These are phyloP conservation scores for Elaeidobius kamerunicus DNA, from an alignment of 2,888 invertebrate genomes.

Conservation along the genomic window DNA sequence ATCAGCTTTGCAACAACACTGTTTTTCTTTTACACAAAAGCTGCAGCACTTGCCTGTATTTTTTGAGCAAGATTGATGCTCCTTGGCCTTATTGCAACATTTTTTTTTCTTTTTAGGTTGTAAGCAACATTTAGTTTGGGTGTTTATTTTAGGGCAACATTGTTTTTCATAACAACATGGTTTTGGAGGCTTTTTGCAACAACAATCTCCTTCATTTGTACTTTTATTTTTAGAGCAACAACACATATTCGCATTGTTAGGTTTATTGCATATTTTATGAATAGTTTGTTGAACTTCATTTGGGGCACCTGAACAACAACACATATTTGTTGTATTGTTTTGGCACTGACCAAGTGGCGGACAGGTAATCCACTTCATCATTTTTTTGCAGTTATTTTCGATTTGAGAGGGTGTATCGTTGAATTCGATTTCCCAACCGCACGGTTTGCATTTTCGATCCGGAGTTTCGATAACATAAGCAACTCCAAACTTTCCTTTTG, in stretches of 20 bases:
- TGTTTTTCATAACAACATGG: conserved; percentile 4
- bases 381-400: conserved; percentile 42
- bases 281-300: conserved; percentile 5
- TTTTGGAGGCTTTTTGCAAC: conserved; percentile 6
- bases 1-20: conserved; percentile 14
- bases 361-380: conserved; percentile 44
- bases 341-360: conserved; percentile 38
- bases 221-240: conserved; percentile 7
- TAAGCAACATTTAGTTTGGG: conserved; percentile 6
- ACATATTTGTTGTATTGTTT: conserved; percentile 17
- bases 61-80: too few species aligned
- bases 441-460: conserved; percentile 38
- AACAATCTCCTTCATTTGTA: conserved; percentile 3
- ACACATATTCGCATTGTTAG: not conserved
- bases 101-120: conserved; percentile 6
- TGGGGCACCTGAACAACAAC: conserved; percentile 9
- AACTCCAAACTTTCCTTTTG: conserved; percentile 45
- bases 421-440: conserved; percentile 47
- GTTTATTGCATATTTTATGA: not conserved
- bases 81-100: too few species aligned
- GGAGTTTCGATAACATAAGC: conserved; percentile 45
- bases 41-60: not conserved
- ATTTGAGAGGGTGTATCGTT: conserved; percentile 45
- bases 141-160: conserved; percentile 1
- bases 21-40: conserved; percentile 7